Evolutionary conservation across 2,888 invertebrate genomes (phyloP).

Genomic region (Leptinotarsa haldemani): DNA sequence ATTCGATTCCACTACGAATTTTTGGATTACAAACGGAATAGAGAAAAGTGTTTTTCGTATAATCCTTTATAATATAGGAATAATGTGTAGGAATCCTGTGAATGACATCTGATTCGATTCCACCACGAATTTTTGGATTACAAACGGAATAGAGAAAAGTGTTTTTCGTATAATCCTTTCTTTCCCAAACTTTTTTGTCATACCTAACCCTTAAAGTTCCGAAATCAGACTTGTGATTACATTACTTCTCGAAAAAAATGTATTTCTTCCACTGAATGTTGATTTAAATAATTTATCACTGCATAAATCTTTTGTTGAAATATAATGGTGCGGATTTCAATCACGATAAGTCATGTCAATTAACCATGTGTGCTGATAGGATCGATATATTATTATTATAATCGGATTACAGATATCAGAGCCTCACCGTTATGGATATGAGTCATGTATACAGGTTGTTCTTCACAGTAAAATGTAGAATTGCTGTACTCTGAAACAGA

Average conservation of each 20-base stretch:
- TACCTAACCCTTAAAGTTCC: too few relatives aligned
- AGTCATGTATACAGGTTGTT: neutral
- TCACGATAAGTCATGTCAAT: constrained; percentile 24
- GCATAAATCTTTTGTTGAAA: constrained; percentile 19
- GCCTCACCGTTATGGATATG: neutral
- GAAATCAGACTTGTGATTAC: too few relatives aligned
- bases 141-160: too few relatives aligned
- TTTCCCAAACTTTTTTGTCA: too few relatives aligned
- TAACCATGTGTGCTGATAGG: constrained; percentile 15
- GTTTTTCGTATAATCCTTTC: too few relatives aligned
- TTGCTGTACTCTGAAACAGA: neutral
- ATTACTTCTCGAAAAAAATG: neutral
- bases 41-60: too few relatives aligned
- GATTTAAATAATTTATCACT: neutral
- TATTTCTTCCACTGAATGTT: neutral
- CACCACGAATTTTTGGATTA: too few relatives aligned
- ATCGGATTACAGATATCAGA: constrained; percentile 21
- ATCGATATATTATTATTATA: constrained; percentile 26
- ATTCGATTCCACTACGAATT: too few relatives aligned
- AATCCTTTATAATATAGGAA: too few relatives aligned
- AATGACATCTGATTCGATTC: too few relatives aligned
- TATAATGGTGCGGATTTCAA: constrained; percentile 21
- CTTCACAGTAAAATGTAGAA: neutral
- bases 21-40: too few relatives aligned
- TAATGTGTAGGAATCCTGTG: too few relatives aligned